Evolutionary conservation across 1,140 invertebrate species (phyloP), one percentile per base, ranked within the genome.

Genomic region (Halictus rubicundus): DNA sequence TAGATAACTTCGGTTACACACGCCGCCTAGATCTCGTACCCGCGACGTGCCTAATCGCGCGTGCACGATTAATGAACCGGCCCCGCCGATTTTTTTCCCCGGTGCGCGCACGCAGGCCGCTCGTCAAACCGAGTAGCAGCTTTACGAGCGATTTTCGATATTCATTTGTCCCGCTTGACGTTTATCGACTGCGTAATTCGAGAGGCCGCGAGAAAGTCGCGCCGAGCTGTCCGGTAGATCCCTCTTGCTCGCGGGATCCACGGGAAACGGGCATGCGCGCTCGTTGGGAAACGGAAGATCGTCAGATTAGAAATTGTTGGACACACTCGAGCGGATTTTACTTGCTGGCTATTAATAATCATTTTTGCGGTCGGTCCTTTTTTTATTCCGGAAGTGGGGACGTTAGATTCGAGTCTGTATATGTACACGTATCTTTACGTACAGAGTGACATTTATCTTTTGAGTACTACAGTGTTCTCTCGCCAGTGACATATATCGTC

Each of bases 121-220:
- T 57, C 21, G 54, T n/a, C 21, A n/a, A n/a, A 7, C 21, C 19
- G 54, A 57, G 54, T n/a, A 57, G 19, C 54, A n/a, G 54, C 54
- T 57, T 57, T n/a, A 57, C 54, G 54, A 57, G n/a, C n/a, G 54
- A 57, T 57, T 57, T 57, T 57, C 54, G 19, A 57, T 57, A 57
- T n/a, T 57, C 54, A 57, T 57, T 57, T 57, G 54, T 57, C 54
- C 54, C 19, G 54, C 1, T n/a, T 57, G 54, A 57, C 54, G 54
- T 57, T 57, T 57, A 57, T 57, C 54, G 54, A 9, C 54, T 57
- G 54, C 54, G 54, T 57, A 57, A 57, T 57, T 57, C 54, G 54
- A n/a, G 54, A n/a, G 54, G 54, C 54, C 8, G 54, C 54, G 54
- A 57, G 54, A 57, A 57, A 57, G 54, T 57, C 54, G 16, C 54